Base-by-base conservation (phyloP, 2,888 invertebrate species). In the Phortica magna region DNA sequence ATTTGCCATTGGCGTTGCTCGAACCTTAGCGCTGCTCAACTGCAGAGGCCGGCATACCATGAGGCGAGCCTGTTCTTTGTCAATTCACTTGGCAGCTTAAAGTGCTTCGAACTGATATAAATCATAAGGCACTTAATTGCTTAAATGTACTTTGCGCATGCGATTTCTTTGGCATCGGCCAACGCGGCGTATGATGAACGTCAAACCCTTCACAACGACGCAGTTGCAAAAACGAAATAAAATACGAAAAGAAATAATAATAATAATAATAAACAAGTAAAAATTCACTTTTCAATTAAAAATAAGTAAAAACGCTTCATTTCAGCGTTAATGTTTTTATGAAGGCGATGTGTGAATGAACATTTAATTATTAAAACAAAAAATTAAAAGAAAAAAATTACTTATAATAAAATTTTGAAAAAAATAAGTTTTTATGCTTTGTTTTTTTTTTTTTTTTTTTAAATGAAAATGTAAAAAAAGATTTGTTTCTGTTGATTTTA, bases 291-390 rank as follows among this genome's bases (percentile, higher is more conserved):
- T 59, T n/a, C 17, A 59, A 59, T 17, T 59, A 53, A 53, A 53
- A 70, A 70, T 70, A 53, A 53, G 53, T 22, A 12, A 42, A 22
- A 42, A 73, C 80, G 82, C 76, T 80, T 78, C 77, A 81, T 82
- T 77, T 75, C 72, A 71, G 77, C 82, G 83, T 77, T 84, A 83
- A 83, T 80, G 78, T 81, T 81, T 88, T 86, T 85, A 87, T 82
- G 84, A 81, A 82, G 72, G 74, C 42, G 39, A 81, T 78, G 87
- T 88, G 89, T 76, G 87, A 89, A 81, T 53, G 31, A 82, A 84
- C 74, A 79, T 81, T 82, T 85, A 81, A 85, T 85, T 80, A 83
- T 80, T 83, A 85, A 78, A 75, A 79, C 73, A 55, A 73, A 31
- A 75, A 77, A 76, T 76, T 61, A 14, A 85, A 84, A 77, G 73